Conservation (phyloP, 2,113 vertebrate species). For the Brienomyrus longianalis region DNA sequence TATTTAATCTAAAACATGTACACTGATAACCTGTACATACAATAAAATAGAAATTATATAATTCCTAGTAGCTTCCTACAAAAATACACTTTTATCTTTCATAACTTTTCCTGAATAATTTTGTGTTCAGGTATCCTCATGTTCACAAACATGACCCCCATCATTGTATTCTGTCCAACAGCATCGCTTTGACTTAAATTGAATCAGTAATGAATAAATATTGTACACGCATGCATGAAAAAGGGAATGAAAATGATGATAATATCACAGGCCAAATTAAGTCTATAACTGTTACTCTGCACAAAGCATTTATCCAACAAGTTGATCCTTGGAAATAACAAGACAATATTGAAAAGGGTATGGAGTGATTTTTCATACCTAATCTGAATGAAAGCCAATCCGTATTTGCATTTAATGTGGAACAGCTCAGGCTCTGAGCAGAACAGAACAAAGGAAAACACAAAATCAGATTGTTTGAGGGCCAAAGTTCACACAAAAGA, state of each 20-base stretch:
- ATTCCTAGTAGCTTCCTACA: neutral
- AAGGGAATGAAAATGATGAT: neutral
- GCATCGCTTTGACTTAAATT: neutral
- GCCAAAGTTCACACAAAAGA: neutral
- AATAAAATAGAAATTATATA: neutral
- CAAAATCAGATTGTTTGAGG: neutral
- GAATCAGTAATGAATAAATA: neutral
- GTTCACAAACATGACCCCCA: neutral
- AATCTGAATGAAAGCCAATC: neutral
- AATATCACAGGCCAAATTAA: neutral
- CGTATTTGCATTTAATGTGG: neutral
- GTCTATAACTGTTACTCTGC: neutral
- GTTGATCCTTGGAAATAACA: slow-evolving; percentile 5
- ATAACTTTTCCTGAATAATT: neutral
- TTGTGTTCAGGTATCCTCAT: neutral
- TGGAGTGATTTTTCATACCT: neutral
- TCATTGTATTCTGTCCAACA: neutral
- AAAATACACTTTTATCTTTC: neutral
- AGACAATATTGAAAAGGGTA: neutral
- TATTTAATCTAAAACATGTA: neutral
- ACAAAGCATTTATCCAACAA: neutral
- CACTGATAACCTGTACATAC: neutral
- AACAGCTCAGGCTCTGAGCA: neutral
- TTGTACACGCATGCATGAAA: neutral
- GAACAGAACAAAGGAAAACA: slow-evolving; percentile 14